phyloP scores from a whole-genome alignment of 1,140 invertebrate genomes.

The Calephelis nemesis region DNA sequence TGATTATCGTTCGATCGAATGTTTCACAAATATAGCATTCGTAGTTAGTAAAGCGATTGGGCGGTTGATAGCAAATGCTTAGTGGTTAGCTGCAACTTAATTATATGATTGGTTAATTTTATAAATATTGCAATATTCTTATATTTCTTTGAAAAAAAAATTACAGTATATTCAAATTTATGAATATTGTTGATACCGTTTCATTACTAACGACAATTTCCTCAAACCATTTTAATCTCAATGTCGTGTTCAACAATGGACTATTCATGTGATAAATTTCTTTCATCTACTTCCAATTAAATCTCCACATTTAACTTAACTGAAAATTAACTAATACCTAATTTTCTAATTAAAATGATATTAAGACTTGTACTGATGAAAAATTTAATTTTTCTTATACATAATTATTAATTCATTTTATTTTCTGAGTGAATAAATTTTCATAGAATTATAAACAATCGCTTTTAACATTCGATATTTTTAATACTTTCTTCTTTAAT shows the following conservation, averaged over 20 bases:
- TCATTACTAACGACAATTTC: background rate
- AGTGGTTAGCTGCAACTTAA: slow-evolving; percentile 2
- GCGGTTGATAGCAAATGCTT: slow-evolving; percentile 21
- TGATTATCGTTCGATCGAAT: slow-evolving; percentile 4
- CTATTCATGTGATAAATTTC: slow-evolving; percentile 18
- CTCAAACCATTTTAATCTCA: slow-evolving; percentile 10
- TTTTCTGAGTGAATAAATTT: slow-evolving; percentile 14
- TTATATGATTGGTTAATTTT: background rate
- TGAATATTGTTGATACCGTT: background rate
- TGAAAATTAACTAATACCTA: slow-evolving; percentile 5
- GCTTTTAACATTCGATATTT: slow-evolving; percentile 28
- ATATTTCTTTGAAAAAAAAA: background rate
- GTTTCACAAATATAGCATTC: slow-evolving; percentile 10
- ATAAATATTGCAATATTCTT: background rate
- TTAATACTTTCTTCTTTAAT: slow-evolving; percentile 22
- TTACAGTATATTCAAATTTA: background rate
- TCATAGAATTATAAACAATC: slow-evolving; percentile 3
- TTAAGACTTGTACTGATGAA: slow-evolving; percentile 43
- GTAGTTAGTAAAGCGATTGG: slow-evolving; percentile 24
- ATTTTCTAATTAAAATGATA: slow-evolving; percentile 47
- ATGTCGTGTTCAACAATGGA: slow-evolving; percentile 16
- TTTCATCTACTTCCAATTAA: slow-evolving; percentile 16
- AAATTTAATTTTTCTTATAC: slow-evolving; percentile 29
- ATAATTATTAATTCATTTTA: slow-evolving; percentile 32
- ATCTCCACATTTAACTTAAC: slow-evolving; percentile 7